phyloP scores from a whole-genome alignment of 2,113 vertebrate genomes.

The Chaetura pelagica region DNA sequence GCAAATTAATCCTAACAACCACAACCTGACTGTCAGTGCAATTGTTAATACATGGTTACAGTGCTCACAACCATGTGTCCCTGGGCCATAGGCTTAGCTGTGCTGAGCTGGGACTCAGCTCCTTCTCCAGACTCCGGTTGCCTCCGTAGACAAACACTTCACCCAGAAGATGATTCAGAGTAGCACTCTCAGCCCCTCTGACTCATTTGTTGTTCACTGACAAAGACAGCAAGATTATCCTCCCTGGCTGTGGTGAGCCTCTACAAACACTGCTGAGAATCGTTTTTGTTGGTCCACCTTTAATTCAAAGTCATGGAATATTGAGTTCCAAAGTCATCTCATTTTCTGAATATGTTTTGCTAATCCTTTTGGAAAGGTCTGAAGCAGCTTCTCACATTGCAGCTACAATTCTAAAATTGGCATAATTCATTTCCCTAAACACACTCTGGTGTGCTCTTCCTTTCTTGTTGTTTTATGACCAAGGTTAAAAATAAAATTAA shows the following conservation, averaged over 20 bases:
- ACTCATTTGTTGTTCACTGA: rapidly evolving
- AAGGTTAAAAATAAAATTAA: not conserved
- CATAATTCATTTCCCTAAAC: not conserved
- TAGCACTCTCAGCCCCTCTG: not conserved
- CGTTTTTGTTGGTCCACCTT: rapidly evolving
- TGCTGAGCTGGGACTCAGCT: rapidly evolving
- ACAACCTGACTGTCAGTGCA: not conserved
- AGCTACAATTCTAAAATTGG: not conserved
- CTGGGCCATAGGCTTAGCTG: no score
- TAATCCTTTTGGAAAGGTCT: not conserved
- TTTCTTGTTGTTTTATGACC: not conserved
- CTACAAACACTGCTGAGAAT: not conserved
- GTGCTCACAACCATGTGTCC: rapidly evolving
- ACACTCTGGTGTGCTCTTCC: not conserved
- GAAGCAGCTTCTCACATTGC: not conserved
- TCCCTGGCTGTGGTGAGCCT: not conserved
- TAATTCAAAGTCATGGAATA: not conserved
- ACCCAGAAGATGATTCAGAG: not conserved
- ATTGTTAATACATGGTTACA: rapidly evolving
- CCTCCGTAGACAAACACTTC: not conserved
- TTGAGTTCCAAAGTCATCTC: not conserved
- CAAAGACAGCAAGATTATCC: not conserved
- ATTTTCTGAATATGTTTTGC: not conserved
- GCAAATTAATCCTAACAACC: not conserved
- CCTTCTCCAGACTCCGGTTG: not conserved